Percentiles rank a stretch among this genome's conserved stretches.
Conservation (phyloP, 2,888 invertebrate species). For the Chrysolina americana region DNA sequence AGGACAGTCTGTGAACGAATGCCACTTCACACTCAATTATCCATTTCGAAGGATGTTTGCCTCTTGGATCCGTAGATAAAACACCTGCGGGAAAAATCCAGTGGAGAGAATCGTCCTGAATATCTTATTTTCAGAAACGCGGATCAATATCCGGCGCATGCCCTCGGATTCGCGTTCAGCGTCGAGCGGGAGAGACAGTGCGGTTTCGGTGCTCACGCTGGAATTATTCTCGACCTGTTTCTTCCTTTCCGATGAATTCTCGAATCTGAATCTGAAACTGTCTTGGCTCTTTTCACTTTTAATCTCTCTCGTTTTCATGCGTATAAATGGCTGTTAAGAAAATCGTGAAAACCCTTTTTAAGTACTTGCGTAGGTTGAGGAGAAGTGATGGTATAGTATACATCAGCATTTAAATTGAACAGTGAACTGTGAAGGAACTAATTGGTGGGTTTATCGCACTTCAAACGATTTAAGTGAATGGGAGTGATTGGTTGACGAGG, state of each 20-base stretch:
- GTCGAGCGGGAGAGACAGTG: constrained; percentile 36
- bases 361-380: constrained; percentile 43
- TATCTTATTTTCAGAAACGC: background rate
- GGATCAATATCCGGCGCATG: constrained; percentile 44
- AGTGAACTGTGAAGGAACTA: background rate
- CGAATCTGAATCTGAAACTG: background rate
- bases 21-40: background rate
- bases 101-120: background rate
- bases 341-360: constrained; percentile 43
- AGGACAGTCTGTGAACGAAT: background rate
- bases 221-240: constrained; percentile 36
- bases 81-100: constrained; percentile 5
- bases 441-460: background rate
- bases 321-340: constrained; percentile 42
- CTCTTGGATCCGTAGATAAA: background rate
- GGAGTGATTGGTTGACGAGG: background rate
- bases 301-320: background rate
- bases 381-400: constrained; percentile 43
- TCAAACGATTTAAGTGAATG: background rate
- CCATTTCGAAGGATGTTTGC: constrained; percentile 11
- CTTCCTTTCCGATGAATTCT: constrained; percentile 11
- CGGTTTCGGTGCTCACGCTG: constrained; percentile 36
- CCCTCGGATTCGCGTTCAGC: constrained; percentile 19
- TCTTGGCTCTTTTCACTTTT: background rate
- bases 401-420: constrained; percentile 41